These are phyloP conservation scores for Lepidotrigona ventralis DNA, from an alignment of 1,140 invertebrate genomes.

Conservation along the genomic window DNA sequence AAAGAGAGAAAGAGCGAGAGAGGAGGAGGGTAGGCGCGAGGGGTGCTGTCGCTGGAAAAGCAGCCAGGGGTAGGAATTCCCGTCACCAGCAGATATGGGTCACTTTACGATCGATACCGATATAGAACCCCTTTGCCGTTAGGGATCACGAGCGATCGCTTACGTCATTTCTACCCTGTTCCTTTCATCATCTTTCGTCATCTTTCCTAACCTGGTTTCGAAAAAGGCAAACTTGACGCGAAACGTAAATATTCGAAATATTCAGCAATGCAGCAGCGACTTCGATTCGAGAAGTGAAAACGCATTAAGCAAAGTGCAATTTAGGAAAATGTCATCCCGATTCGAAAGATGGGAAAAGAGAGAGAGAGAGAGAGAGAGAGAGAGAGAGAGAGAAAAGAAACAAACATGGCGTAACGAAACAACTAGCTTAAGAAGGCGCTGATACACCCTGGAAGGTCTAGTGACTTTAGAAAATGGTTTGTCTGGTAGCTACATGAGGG, in stretches of 20 bases:
- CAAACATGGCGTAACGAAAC: conserved; percentile 45
- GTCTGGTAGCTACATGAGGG: conserved; percentile 59
- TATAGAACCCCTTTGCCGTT: conserved; percentile 63
- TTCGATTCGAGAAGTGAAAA: too few relatives aligned
- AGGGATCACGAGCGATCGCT: conserved; percentile 57
- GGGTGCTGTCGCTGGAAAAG: conserved; percentile 18
- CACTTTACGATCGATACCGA: conserved; percentile 78
- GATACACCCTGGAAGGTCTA: conserved; percentile 50
- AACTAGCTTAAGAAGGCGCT: not conserved
- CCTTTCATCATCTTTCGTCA: not conserved
- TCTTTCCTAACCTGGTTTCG: not conserved
- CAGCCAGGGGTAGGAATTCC: conserved; percentile 60
- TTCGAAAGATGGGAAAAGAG: not conserved
- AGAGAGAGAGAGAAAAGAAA: too few relatives aligned
- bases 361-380: too few relatives aligned
- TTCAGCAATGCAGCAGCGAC: not conserved
- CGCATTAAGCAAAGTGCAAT: not conserved
- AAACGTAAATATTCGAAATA: not conserved
- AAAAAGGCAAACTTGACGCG: not conserved
- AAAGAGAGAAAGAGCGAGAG: conserved; percentile 22
- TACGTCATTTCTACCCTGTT: conserved; percentile 45
- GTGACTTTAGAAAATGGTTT: conserved; percentile 50
- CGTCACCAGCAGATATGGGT: conserved; percentile 77
- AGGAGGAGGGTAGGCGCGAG: conserved; percentile 17
- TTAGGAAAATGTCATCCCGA: conserved; percentile 1